These are phyloP conservation scores for Heliornis fulica DNA, from an alignment of 2,113 vertebrate species.

Conservation along the genomic window DNA sequence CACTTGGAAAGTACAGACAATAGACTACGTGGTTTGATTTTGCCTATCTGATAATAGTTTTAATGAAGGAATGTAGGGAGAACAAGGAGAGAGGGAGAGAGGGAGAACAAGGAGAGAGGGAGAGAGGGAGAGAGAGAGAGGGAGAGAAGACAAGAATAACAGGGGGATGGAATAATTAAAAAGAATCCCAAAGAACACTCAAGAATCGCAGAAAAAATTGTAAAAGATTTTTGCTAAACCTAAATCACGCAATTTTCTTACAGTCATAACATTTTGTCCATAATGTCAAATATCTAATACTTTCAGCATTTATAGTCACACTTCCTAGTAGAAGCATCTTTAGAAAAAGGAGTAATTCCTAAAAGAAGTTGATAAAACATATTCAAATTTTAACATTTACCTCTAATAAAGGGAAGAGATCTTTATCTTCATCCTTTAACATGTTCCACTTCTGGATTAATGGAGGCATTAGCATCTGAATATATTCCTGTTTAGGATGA, in stretches of 20 bases:
- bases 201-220: not conserved
- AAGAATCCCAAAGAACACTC: not conserved
- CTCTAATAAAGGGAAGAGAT: conserved; percentile 92
- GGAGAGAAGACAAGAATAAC: not conserved
- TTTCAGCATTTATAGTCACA: not conserved
- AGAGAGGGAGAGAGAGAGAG: not conserved
- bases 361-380: not conserved
- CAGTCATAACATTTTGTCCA: not conserved
- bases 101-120: not conserved
- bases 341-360: not conserved
- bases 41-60: not conserved
- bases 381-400: conserved; percentile 49
- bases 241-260: not conserved
- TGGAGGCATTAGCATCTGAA: conserved; percentile 95
- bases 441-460: conserved; percentile 95
- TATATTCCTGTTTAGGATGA: conserved; percentile 83
- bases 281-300: not conserved
- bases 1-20: not conserved
- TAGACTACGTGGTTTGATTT: not conserved
- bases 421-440: conserved; percentile 95
- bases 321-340: not conserved
- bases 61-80: not conserved
- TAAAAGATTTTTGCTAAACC: not conserved
- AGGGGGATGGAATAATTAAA: not conserved
- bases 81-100: not conserved